A percentile compares a stretch with the other conserved stretches of the same genome.
These are phyloP conservation scores for Drosophila bocqueti DNA, from an alignment of 1,140 invertebrate genomes.

Conservation along the genomic window DNA sequence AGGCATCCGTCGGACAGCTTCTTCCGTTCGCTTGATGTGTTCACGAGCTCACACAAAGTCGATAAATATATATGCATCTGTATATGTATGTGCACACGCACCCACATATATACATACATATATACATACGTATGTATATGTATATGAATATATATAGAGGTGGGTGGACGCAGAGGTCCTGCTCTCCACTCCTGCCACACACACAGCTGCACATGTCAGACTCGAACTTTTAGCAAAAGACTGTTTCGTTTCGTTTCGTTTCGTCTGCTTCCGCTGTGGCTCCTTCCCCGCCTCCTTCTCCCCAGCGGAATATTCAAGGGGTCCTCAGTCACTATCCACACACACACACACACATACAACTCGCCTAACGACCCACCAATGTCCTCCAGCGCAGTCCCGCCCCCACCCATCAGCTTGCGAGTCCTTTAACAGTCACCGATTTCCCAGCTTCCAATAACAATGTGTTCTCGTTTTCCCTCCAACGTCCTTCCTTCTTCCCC, in stretches of 20 bases:
- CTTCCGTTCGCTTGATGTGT: constrained; percentile 82
- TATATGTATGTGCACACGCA: constrained; percentile 6
- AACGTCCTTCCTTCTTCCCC: constrained; percentile 5
- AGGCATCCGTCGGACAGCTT: constrained; percentile 37
- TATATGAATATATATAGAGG: constrained; percentile 10
- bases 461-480: constrained; percentile 45
- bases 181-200: background rate
- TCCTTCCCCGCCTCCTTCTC: background rate
- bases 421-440: constrained; percentile 45
- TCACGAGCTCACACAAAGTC: constrained; percentile 80
- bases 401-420: background rate
- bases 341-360: constrained; percentile 15
- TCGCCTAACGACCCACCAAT: constrained; percentile 53
- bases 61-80: constrained; percentile 75
- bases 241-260: constrained; percentile 36
- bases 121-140: background rate
- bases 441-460: constrained; percentile 62
- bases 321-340: constrained; percentile 49
- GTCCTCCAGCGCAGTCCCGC: constrained; percentile 2
- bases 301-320: constrained; percentile 37
- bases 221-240: constrained; percentile 77
- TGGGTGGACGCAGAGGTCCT: constrained; percentile 35
- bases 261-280: constrained; percentile 59
- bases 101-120: constrained; percentile 2
- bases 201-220: constrained; percentile 64